These are phyloP conservation scores for Eugnorisma glareosa DNA, from an alignment of 2,888 invertebrate genomes.

Conservation along the genomic window DNA sequence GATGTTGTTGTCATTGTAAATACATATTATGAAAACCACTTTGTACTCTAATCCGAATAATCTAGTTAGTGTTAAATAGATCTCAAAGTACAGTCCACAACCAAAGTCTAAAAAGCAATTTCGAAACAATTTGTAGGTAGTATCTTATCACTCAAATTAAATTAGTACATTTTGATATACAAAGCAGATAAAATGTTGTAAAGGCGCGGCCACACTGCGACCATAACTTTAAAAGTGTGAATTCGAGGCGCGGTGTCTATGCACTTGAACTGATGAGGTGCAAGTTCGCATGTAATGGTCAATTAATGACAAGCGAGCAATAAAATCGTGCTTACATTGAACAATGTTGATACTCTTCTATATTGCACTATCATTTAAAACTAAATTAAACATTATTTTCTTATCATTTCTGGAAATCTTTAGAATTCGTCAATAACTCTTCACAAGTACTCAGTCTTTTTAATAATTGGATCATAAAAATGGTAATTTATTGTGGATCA, in stretches of 20 bases:
- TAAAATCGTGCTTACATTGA: not conserved
- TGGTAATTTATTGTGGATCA: constrained; percentile 34
- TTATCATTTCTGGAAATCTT: constrained; percentile 5
- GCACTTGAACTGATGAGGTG: constrained; percentile 59
- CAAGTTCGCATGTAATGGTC: constrained; percentile 50
- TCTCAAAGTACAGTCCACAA: constrained; percentile 4
- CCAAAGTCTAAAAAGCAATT: constrained; percentile 15
- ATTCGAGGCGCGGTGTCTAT: constrained; percentile 46
- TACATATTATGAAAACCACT: not conserved
- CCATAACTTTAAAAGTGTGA: constrained; percentile 47
- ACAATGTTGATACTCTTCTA: not conserved
- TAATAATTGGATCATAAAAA: constrained; percentile 34
- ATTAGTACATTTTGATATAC: constrained; percentile 47
- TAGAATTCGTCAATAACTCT: not conserved
- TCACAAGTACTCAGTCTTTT: not conserved
- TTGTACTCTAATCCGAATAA: not conserved
- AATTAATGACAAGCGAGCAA: constrained; percentile 43
- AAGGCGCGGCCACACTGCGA: constrained; percentile 46
- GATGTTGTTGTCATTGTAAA: constrained; percentile 17
- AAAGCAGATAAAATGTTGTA: constrained; percentile 27
- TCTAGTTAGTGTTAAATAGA: not conserved
- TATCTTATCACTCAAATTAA: constrained; percentile 45
- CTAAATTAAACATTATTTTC: not conserved
- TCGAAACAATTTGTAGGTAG: not conserved
- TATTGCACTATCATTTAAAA: not conserved